Conservation (phyloP, 2,797 vertebrate species). For the Hydrophis major region DNA sequence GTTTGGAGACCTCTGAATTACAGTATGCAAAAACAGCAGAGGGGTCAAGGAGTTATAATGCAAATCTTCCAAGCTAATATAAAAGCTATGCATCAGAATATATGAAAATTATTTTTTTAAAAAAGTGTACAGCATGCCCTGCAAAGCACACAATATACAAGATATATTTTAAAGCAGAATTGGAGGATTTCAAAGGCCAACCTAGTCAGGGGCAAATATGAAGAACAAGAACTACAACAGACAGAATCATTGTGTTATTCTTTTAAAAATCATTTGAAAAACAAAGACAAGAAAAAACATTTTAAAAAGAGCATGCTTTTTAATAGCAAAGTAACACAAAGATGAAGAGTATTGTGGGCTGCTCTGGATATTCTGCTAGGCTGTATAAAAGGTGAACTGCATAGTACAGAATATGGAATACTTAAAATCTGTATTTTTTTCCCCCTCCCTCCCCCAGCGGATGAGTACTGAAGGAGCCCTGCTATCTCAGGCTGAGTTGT, state of each 20-base stretch:
- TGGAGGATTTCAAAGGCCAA: background rate
- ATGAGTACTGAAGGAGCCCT: constrained; percentile 76
- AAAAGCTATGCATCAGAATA: background rate
- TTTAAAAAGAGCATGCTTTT: background rate
- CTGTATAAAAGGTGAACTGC: background rate
- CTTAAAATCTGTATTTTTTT: background rate
- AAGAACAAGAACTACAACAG: background rate
- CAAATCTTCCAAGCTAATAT: background rate
- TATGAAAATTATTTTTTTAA: background rate
- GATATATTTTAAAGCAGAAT: background rate
- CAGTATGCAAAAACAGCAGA: background rate
- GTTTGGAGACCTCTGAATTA: too few relatives aligned
- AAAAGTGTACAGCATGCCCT: background rate
- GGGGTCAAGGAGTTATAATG: background rate
- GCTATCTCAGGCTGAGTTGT: constrained; percentile 75
- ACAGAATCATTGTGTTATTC: background rate
- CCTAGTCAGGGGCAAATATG: background rate
- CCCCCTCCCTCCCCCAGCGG: constrained; percentile 59
- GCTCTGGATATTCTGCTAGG: background rate
- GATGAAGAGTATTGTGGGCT: background rate
- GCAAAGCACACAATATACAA: background rate
- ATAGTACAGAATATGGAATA: background rate
- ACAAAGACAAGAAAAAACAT: background rate
- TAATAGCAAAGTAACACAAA: background rate
- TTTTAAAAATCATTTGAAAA: background rate